Base-by-base conservation (phyloP, 1,140 invertebrate genomes). In the Drosophila ambigua region DNA sequence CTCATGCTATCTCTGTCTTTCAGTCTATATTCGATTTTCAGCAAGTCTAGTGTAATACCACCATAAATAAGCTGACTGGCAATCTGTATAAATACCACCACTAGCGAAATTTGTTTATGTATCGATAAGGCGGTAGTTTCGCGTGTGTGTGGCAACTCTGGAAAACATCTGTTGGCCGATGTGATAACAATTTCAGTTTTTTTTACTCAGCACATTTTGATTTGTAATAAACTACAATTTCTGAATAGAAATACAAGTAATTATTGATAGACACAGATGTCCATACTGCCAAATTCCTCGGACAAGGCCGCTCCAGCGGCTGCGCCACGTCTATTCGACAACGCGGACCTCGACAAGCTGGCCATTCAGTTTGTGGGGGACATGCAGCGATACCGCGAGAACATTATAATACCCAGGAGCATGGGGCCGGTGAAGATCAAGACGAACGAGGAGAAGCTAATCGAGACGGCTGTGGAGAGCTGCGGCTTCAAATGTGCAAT, bases 401-500 rank as follows among this genome's bases (percentile, higher is more conserved):
- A 96, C 84, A 95, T 98, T 20, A 95, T 98, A 57, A 96, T 98
- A 88, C 97, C 97, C 8, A 94, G 94, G 84, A 94, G 93, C 31
- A 92, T 97, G 51, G 96, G 95, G 8, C 96, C 96, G 6, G 93
- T 96, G 4, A 92, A 94, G 59, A 96, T 98, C 41, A 98, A 97
- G 93, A 95, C 95, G 1, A 95, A 96, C 77, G 96, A 98, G 91
- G 97, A 98, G 90, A 97, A 97, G 93, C 94, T 95, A 80, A 94
- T 99, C n/a, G 96, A 98, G 92, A 93, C 94, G 0, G 93, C 95
- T 3, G 96, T 98, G 87, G 98, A 99, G 93, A 98, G 97, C 90
- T 99, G 98, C 92, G 93, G 94, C 6, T 98, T 99, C 90, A 99
- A 99, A 93, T 95, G 97, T 28, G 79, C 95, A 0, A 96, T 98